phyloP scores from a whole-genome alignment of 37 sponge, comb jelly and placozoan species.

The Spongilla lacustris region DNA sequence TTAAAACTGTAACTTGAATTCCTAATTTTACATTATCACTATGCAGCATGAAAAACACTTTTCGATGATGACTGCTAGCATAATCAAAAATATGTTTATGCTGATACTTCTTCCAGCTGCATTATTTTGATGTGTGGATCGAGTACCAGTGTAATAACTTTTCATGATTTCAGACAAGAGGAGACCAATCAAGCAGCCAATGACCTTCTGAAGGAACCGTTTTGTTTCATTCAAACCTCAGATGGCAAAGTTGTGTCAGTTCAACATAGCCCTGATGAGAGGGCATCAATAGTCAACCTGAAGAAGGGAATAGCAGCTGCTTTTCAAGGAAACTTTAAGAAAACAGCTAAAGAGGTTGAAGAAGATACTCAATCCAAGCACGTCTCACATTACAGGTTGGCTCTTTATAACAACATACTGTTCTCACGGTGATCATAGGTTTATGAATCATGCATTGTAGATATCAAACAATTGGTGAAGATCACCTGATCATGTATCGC shows the following conservation, averaged over 20 bases:
- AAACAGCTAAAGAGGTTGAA: slow-evolving; percentile 19
- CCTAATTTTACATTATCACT: too few species aligned
- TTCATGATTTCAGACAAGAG: neutral
- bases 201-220: neutral
- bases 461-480: neutral
- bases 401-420: too few species aligned
- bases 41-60: too few species aligned
- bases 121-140: too few species aligned
- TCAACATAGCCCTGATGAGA: slow-evolving; percentile 10
- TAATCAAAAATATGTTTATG: too few species aligned
- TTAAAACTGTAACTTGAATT: too few species aligned
- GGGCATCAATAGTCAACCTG: slow-evolving; percentile 25
- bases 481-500: neutral
- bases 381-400: neutral
- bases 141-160: too few species aligned
- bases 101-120: too few species aligned
- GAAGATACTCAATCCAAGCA: slow-evolving; percentile 43
- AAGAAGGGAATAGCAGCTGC: slow-evolving; percentile 60
- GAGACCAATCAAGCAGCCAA: neutral
- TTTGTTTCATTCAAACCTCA: slow-evolving; percentile 34
- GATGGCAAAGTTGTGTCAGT: slow-evolving; percentile 52
- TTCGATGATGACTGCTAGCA: too few species aligned
- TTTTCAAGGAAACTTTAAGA: slow-evolving; percentile 55
- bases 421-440: too few species aligned
- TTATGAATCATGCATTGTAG: too few species aligned